A percentile compares a stretch with the other conserved stretches of the same genome.
Evolutionary conservation across 2,888 invertebrate species (phyloP).

Genomic region (Dusona sp.): DNA sequence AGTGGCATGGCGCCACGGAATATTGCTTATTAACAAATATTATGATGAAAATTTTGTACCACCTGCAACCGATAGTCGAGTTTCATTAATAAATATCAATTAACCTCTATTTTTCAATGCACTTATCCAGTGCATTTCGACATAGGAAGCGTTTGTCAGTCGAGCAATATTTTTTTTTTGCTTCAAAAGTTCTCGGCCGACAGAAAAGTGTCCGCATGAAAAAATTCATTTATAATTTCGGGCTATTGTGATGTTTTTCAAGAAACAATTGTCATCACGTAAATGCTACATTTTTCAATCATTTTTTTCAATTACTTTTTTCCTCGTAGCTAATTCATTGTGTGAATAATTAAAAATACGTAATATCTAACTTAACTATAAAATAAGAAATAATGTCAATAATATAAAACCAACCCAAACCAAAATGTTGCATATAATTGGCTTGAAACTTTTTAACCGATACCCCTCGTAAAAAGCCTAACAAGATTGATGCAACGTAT

Average conservation of each 20-base stretch:
- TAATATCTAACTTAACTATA: not conserved
- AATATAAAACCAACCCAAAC: not conserved
- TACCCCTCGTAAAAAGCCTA: constrained; percentile 2
- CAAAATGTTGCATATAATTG: not conserved
- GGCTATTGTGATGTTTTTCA: too few relatives aligned
- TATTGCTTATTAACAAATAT: not conserved
- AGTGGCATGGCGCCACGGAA: constrained; percentile 19
- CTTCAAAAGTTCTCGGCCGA: too few relatives aligned
- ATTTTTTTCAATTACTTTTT: too few relatives aligned
- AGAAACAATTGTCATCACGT: too few relatives aligned
- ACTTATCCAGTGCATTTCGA: not conserved
- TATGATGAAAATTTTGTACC: not conserved
- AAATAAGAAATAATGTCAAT: not conserved
- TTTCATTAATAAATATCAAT: not conserved
- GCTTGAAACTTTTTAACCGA: not conserved
- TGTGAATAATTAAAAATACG: too few relatives aligned
- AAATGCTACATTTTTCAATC: too few relatives aligned
- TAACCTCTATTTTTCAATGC: not conserved
- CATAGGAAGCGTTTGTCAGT: not conserved
- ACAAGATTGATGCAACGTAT: not conserved
- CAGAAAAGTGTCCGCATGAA: too few relatives aligned
- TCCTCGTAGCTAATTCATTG: too few relatives aligned
- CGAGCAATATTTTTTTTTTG: not conserved
- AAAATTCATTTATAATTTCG: too few relatives aligned
- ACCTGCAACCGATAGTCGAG: not conserved